Percentiles rank a stretch among this genome's conserved stretches.
Evolutionary conservation across 2,113 vertebrate species (phyloP).

Genomic region (Platanista minor): DNA sequence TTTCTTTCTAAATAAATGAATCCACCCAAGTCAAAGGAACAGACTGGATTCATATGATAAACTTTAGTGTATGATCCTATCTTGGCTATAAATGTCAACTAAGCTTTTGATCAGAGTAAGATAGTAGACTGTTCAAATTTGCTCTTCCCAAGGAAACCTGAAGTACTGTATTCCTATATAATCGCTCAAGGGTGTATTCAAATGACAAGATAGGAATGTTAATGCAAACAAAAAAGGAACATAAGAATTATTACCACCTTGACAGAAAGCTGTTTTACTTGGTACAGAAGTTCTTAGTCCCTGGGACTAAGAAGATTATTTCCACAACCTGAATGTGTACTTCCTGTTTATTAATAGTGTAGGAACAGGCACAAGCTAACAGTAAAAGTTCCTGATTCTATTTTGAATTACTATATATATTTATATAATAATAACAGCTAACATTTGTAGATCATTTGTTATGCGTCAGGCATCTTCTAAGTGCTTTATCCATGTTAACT

Average conservation of each 20-base stretch:
- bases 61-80: not conserved
- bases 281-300: not conserved
- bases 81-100: not conserved
- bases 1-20: not conserved
- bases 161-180: not conserved
- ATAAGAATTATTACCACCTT: not conserved
- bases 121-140: not conserved
- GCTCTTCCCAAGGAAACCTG: not conserved
- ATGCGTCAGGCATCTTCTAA: not conserved
- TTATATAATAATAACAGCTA: not conserved
- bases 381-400: not conserved
- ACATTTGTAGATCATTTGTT: not conserved
- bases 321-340: not conserved
- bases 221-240: not conserved
- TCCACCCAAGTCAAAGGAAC: not conserved
- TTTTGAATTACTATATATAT: not conserved
- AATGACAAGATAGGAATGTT: not conserved
- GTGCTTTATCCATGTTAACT: not conserved
- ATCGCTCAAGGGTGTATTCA: not conserved
- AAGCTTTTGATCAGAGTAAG: not conserved
- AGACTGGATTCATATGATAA: not conserved
- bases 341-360: not conserved
- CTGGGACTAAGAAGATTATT: not conserved
- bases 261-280: not conserved
- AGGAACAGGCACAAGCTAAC: not conserved